A percentile compares a stretch with the other conserved stretches of the same genome.
phyloP scores from a whole-genome alignment of 2,797 vertebrate species.

The Glyptemys insculpta region DNA sequence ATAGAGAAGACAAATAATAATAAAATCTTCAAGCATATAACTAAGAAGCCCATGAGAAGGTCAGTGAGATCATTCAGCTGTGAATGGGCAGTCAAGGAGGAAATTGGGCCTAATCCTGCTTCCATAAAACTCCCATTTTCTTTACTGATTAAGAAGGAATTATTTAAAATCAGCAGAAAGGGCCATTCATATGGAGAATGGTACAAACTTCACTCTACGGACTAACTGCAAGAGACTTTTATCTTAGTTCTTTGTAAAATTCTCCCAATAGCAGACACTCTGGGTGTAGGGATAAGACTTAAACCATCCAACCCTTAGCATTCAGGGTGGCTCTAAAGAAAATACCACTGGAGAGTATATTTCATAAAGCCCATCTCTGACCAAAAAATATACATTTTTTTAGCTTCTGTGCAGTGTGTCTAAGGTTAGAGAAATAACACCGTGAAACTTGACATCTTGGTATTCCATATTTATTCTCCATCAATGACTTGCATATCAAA shows the following conservation, averaged over 20 bases:
- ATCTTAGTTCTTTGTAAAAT: neutral
- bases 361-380: neutral
- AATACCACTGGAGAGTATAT: neutral
- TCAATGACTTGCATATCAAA: neutral
- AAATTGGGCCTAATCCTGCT: slow-evolving; percentile 2
- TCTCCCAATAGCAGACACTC: neutral
- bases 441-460: neutral
- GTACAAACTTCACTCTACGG: neutral
- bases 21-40: slow-evolving; percentile 34
- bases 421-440: neutral
- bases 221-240: neutral
- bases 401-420: neutral
- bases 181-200: neutral
- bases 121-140: neutral
- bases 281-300: neutral
- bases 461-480: neutral
- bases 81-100: neutral
- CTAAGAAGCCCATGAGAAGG: slow-evolving; percentile 2
- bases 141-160: slow-evolving; percentile 16
- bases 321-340: neutral
- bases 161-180: slow-evolving; percentile 12
- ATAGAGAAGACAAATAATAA: slow-evolving; percentile 34
- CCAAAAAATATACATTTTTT: neutral
- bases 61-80: neutral
- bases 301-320: neutral